Percentiles rank a stretch among this genome's conserved stretches.
Evolutionary conservation across 2,888 invertebrate genomes (phyloP).

Genomic region (Pocota personata): DNA sequence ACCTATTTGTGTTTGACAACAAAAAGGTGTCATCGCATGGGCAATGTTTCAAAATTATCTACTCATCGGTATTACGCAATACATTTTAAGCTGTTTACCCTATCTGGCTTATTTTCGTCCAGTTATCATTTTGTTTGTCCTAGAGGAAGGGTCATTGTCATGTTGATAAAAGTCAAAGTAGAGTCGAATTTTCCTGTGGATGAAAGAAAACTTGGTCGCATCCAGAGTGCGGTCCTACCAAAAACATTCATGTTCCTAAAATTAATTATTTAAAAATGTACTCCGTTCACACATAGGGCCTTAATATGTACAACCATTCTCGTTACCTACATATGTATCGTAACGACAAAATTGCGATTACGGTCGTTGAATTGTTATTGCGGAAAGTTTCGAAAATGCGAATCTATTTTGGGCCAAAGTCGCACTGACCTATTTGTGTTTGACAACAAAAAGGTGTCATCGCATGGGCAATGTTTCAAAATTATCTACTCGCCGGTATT

Average conservation of each 20-base stretch:
- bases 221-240: too few relatives aligned
- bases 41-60: neutral
- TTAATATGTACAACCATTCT: too few relatives aligned
- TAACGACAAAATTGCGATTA: too few relatives aligned
- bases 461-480: neutral
- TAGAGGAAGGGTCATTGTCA: neutral
- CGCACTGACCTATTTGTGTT: neutral
- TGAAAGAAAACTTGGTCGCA: too few relatives aligned
- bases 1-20: neutral
- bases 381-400: neutral
- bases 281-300: too few relatives aligned
- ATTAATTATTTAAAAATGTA: too few relatives aligned
- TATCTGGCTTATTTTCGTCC: neutral
- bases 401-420: slow-evolving; percentile 21
- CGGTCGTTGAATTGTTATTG: neutral
- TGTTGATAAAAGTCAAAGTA: neutral
- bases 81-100: neutral
- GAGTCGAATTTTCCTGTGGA: too few relatives aligned
- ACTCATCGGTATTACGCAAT: neutral
- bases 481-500: neutral
- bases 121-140: neutral
- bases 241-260: too few relatives aligned
- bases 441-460: neutral
- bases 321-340: too few relatives aligned
- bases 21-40: neutral